Conservation (phyloP, 2,888 invertebrate species). For the Asteroscopus sphinx region DNA sequence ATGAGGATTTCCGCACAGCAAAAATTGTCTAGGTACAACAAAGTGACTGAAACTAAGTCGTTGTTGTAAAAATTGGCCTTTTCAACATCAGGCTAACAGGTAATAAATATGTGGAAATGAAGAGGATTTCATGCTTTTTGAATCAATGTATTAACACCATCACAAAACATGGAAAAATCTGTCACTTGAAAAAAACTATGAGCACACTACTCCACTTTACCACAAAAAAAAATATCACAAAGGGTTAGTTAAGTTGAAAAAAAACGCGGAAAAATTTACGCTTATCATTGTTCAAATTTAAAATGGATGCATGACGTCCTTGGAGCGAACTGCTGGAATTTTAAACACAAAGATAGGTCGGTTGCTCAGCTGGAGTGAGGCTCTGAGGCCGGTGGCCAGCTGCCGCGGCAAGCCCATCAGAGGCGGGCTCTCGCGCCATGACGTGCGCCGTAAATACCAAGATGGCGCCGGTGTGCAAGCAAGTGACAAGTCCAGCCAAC, state of each 20-base stretch:
- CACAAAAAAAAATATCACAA: constrained; percentile 32
- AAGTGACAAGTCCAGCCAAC: constrained; percentile 73
- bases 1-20: no score
- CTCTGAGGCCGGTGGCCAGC: constrained; percentile 69
- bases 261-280: constrained; percentile 36
- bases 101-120: not conserved
- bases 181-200: constrained; percentile 39
- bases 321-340: constrained; percentile 61
- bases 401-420: constrained; percentile 72
- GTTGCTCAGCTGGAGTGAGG: constrained; percentile 73
- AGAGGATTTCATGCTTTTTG: constrained; percentile 8
- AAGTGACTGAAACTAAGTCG: no score
- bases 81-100: not conserved
- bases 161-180: constrained; percentile 32
- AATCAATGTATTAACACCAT: constrained; percentile 42
- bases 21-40: no score
- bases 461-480: constrained; percentile 74
- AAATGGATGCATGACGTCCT: constrained; percentile 58
- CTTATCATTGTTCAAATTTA: constrained; percentile 35
- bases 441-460: constrained; percentile 82
- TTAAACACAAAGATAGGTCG: constrained; percentile 74
- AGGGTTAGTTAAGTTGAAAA: constrained; percentile 8
- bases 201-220: constrained; percentile 30
- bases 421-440: constrained; percentile 77
- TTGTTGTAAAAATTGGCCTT: no score